Evolutionary conservation across 1,140 invertebrate genomes (phyloP), one percentile per base, ranked within the genome.

Genomic region (Drosophila suzukii): DNA sequence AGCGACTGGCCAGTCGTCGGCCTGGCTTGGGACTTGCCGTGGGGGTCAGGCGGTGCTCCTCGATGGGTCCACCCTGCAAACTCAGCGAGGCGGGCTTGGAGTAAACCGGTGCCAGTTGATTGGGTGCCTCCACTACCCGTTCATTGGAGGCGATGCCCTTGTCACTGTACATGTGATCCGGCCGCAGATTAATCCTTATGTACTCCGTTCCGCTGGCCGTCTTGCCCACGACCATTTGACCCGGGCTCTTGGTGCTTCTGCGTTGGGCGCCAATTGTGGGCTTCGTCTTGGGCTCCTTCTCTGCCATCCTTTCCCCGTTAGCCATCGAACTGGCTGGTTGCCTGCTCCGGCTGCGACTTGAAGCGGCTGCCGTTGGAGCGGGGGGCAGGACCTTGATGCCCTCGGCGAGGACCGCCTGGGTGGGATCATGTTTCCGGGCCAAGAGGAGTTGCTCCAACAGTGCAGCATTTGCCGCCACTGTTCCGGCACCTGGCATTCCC

Each of bases 101-200:
- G 56, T 91, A 91, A 6, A 89, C 80, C 0, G 90, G 70, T 56
- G 91, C 72, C 51, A 90, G 65, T 10, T 91, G 77, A 32, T 91
- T 90, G 34, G 90, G 83, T 75, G 93, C 83, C 59, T 92, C 92
- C 0, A 92, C 82, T 12, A 92, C 76, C 1, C 81, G 68, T 41
- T 92, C 92, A 44, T 92, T 84, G 39, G 90, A 61, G 12, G 88
- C 91, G 24, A 80, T 93, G 76, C 88, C 93, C 49, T 93, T 92
- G 56, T 94, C 94, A 13, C 94, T 93, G 79, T 95, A 95, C 84
- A 95, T 94, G 71, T 94, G 93, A 84, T 95, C 95, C 1, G 95
- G 95, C 78, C 95, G 95, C 50, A 95, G 81, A 90, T 94, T 94
- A 53, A 95, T 95, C 72, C 95, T 92, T 67, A 95, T 95, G 66